These are phyloP conservation scores for Trematocara macrostoma DNA, from an alignment of 2,113 vertebrate species.

Conservation along the genomic window DNA sequence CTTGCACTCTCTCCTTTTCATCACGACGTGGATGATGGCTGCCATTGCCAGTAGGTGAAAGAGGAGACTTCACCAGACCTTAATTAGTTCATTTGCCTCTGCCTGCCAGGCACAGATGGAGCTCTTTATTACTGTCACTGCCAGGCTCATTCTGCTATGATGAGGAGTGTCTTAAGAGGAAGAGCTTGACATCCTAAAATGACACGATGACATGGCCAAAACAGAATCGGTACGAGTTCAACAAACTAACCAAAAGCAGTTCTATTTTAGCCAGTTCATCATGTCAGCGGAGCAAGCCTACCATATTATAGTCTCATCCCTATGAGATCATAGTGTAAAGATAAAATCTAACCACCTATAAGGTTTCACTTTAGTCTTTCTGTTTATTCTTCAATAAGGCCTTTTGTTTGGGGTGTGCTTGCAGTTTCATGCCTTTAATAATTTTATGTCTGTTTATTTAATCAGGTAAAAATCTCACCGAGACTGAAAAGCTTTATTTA, in stretches of 20 bases:
- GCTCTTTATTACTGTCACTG: constrained; percentile 60
- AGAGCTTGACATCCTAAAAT: constrained; percentile 5
- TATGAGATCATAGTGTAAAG: neutral
- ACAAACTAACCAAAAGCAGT: neutral
- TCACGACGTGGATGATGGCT: constrained; percentile 49
- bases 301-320: neutral
- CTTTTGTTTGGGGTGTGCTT: neutral
- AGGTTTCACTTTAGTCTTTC: neutral
- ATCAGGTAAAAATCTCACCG: neutral
- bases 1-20: constrained; percentile 51
- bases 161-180: constrained; percentile 19
- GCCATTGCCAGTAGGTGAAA: constrained; percentile 57
- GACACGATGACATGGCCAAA: constrained; percentile 14
- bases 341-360: neutral
- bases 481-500: neutral
- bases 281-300: neutral
- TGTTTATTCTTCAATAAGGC: neutral
- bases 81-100: constrained; percentile 63
- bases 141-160: constrained; percentile 48
- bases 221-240: neutral
- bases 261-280: neutral
- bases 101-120: constrained; percentile 63
- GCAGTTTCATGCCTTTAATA: neutral
- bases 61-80: constrained; percentile 45
- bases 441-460: neutral